Conservation (phyloP, 1,140 invertebrate species). For the Hyles vespertilio region DNA sequence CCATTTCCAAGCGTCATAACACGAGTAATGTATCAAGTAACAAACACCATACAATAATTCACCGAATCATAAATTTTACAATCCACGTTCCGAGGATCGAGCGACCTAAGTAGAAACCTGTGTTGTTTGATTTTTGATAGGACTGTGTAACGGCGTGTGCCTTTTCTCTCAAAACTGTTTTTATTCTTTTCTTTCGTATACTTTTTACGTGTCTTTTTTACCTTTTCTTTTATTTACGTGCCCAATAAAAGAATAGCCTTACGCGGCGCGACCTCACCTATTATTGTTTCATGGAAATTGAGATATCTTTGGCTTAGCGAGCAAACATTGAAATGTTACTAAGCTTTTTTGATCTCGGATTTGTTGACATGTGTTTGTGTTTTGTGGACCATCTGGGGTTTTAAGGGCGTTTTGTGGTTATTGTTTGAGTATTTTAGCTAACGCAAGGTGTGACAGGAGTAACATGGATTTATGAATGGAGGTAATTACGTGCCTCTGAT, state of each 20-base stretch:
- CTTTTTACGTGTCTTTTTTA: no score
- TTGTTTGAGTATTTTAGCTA: no score
- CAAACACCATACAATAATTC: conserved; percentile 56
- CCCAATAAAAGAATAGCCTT: conserved; percentile 66
- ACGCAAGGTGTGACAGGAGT: no score
- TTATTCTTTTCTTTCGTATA: conserved; percentile 17
- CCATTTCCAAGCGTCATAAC: no score
- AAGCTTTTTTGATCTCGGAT: not conserved
- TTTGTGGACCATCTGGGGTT: not conserved
- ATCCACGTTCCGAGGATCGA: conserved; percentile 48
- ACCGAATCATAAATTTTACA: conserved; percentile 71
- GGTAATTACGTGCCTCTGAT: no score
- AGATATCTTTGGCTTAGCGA: conserved; percentile 30
- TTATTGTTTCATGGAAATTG: conserved; percentile 62
- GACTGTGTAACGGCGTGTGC: conserved; percentile 65
- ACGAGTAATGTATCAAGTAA: conserved; percentile 10
- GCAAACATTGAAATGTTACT: conserved; percentile 5
- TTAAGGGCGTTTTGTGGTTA: no score
- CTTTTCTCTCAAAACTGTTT: conserved; percentile 64
- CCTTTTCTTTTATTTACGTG: conserved; percentile 47
- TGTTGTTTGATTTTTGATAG: conserved; percentile 74
- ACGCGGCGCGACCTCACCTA: conserved; percentile 38
- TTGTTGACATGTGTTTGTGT: not conserved
- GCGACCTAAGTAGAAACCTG: conserved; percentile 65
- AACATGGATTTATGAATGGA: no score